phyloP scores from a whole-genome alignment of 2,797 vertebrate species.

The Crocidura indochinensis region DNA sequence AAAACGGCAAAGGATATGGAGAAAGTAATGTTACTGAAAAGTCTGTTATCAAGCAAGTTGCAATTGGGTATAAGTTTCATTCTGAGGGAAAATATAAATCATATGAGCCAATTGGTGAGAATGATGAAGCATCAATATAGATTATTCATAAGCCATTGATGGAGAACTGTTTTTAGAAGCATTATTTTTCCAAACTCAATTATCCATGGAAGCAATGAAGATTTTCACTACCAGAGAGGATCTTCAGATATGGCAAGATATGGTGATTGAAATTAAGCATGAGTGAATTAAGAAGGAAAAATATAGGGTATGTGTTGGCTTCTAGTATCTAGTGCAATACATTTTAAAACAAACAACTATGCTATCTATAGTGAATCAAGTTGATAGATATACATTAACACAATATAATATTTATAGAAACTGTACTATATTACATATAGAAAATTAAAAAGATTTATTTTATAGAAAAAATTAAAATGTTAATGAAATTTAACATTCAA shows the following conservation, averaged over 20 bases:
- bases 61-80: neutral
- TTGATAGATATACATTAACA: neutral
- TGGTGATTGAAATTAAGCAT: neutral
- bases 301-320: neutral
- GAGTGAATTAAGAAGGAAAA: neutral
- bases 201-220: neutral
- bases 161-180: fast-evolving
- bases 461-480: neutral
- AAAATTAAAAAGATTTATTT: neutral
- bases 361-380: neutral
- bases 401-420: neutral
- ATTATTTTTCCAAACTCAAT: neutral
- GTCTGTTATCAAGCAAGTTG: neutral
- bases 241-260: neutral
- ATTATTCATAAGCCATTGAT: too few relatives aligned
- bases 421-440: neutral
- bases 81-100: neutral
- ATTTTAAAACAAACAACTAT: neutral
- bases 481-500: neutral
- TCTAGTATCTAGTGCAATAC: neutral
- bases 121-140: neutral
- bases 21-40: neutral
- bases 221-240: neutral
- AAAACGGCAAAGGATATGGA: neutral
- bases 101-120: neutral